Evolutionary conservation across 2,797 vertebrate genomes (phyloP), one percentile per base, ranked within the genome.

Genomic region (Halcyon chelicuti): DNA sequence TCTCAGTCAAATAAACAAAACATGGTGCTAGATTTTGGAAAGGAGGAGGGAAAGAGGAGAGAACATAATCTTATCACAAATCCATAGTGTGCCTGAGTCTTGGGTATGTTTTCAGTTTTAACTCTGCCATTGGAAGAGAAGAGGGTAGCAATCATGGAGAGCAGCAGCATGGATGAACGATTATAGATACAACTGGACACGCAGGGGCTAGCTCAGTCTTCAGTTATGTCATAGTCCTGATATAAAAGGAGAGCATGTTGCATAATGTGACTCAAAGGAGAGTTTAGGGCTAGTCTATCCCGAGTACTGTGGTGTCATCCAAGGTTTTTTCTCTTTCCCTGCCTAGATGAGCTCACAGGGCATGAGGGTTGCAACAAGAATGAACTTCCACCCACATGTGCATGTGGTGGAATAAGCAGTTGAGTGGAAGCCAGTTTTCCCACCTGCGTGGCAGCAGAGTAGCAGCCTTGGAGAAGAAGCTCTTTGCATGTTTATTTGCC

Each of bases 291-390:
- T 60, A 7, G 17, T 49, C 52, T 70, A 0, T 83, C 49, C 21
- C 0, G 0, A 63, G 39, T 52, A 10, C 22, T 61, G 14, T 46
- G 8, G 4, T 74, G 44, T 60, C 28, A 52, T 52, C 33, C 28
- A 40, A 72, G 44, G 3, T 22, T 82, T 81, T 54, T 70, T 7
- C 10, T n/a, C 9, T 72, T 83, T 52, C 9, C 29, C n/a, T 84
- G 44, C 21, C 23, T 74, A 10, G 20, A 9, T 58, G 35, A 51
- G 22, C 25, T 82, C 71, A 28, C 42, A 86, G 35, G 47, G 57
- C 10, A 10, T 62, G 35, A 72, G 21, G 21, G 14, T 5, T 47
- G 29, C 10, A 55, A 39, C 44, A 54, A 33, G 63, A 67, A 57
- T 51, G 19, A 66, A 19, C 9, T 91, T 67, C 26, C 26, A 74